Evolutionary conservation across 35 echinoderm and acorn worm species (phyloP), one percentile per base, ranked within the genome.

Genomic region (Amphiura filiformis): DNA sequence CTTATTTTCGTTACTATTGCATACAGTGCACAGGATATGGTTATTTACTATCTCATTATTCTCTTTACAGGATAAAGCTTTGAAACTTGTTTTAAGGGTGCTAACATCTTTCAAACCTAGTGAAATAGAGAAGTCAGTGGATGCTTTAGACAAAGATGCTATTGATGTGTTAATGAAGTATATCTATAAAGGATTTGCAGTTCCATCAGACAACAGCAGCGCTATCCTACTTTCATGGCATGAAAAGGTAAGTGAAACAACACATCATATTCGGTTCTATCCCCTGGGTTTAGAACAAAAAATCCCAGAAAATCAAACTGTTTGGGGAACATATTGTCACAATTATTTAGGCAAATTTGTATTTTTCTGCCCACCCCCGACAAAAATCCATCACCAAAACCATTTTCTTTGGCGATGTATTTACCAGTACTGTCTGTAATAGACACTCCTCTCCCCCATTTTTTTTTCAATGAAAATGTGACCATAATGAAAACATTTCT

Each of bases 151-250:
- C 57, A 83, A 83, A 18, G 88, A 99, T 80, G 77, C 61, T 28
- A 56, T 92, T 34, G 96, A 99, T 52, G 65, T 87, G 18, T 80
- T 99, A n/a, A 99, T 99, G 96, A 99, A 99, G 56, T 99, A 92
- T 70, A 90, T 99, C 85, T 99, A 99, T 84, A 92, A 75, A 64
- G 93, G 92, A 23, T 94, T 99, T 84, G 90, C 57, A 41, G 39
- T 37, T 34, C 93, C 93, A 84, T 78, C 81, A 31, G 96, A 99
- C 39, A 88, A 81, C 22, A 90, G 35, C 15, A 82, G 93, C 57
- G 87, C 84, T 28, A 85, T 94, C 31, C 80, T 94, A 18, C 92
- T 99, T 22, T 82, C 93, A 84, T 99, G 96, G 96, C 96, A 99
- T 99, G 96, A 99, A 90, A 94, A 99, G 88, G 96, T 99, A 84